Conservation (phyloP, 1,140 invertebrate species). For the Monochamus saltuarius region DNA sequence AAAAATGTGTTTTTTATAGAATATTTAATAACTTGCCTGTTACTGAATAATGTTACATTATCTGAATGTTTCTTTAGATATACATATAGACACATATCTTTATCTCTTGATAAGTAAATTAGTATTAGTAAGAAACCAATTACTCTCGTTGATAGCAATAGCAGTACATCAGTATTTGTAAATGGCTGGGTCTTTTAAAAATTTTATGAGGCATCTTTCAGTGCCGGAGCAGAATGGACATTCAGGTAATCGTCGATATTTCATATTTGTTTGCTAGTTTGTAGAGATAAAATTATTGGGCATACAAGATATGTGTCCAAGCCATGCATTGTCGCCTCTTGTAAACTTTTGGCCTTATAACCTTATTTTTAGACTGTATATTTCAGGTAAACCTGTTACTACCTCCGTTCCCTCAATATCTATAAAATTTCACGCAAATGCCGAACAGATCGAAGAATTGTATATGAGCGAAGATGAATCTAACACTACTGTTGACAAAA, state of each 20-base stretch:
- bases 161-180: neutral
- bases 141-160: neutral
- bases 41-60: too few species aligned
- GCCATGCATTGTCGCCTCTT: too few species aligned
- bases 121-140: neutral
- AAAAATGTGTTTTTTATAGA: too few species aligned
- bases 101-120: neutral
- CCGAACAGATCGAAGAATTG: constrained; percentile 69
- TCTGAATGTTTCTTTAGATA: too few species aligned
- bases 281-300: constrained; percentile 20
- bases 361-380: constrained; percentile 20
- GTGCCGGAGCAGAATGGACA: too few species aligned
- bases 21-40: too few species aligned
- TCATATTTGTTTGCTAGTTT: neutral
- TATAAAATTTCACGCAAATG: constrained; percentile 70
- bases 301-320: too few species aligned
- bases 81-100: too few species aligned
- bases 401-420: constrained; percentile 61
- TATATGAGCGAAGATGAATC: constrained; percentile 62
- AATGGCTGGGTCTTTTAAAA: too few species aligned
- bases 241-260: neutral
- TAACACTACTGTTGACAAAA: constrained; percentile 14
- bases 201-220: too few species aligned
- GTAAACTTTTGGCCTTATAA: too few species aligned
- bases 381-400: constrained; percentile 65